Conservation (phyloP, 1,140 invertebrate species). For the Luehdorfia chinensis region DNA sequence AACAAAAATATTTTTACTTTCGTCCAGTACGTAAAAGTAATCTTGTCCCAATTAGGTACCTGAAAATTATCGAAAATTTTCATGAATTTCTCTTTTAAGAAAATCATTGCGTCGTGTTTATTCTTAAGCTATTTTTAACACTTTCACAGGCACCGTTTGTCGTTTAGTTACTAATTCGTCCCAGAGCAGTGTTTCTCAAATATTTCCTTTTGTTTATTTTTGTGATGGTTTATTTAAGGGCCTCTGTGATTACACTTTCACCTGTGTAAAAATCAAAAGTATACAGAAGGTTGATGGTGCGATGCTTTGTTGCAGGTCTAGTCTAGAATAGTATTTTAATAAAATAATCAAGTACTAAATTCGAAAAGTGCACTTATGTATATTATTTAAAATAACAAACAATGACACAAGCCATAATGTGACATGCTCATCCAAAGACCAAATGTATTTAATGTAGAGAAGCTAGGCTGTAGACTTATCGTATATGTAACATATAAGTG, state of each 20-base stretch:
- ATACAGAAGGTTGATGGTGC: conserved; percentile 36
- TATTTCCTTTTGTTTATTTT: conserved; percentile 49
- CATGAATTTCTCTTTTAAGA: conserved; percentile 28
- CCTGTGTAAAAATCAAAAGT: conserved; percentile 23
- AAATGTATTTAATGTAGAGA: conserved; percentile 70
- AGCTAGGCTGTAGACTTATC: conserved; percentile 61
- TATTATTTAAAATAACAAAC: conserved; percentile 62
- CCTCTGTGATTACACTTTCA: conserved; percentile 56
- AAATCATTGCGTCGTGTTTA: conserved; percentile 32
- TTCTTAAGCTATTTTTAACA: conserved; percentile 45
- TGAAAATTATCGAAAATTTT: conserved; percentile 58
- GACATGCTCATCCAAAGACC: conserved; percentile 74
- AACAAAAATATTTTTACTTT: conserved; percentile 23
- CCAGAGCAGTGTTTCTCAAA: conserved; percentile 74
- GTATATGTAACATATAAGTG: conserved; percentile 50
- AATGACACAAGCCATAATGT: conserved; percentile 68
- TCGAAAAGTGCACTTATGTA: conserved; percentile 72
- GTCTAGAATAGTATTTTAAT: conserved; percentile 67
- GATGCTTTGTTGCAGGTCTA: conserved; percentile 59
- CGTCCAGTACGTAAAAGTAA: conserved; percentile 24
- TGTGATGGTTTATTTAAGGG: conserved; percentile 41
- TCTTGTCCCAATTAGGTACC: conserved; percentile 67
- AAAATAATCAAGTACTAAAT: conserved; percentile 61
- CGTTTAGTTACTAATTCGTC: conserved; percentile 44
- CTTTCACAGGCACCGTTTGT: conserved; percentile 31